Conservation (phyloP, 1,140 invertebrate genomes). For the Drosophila sproati region DNA sequence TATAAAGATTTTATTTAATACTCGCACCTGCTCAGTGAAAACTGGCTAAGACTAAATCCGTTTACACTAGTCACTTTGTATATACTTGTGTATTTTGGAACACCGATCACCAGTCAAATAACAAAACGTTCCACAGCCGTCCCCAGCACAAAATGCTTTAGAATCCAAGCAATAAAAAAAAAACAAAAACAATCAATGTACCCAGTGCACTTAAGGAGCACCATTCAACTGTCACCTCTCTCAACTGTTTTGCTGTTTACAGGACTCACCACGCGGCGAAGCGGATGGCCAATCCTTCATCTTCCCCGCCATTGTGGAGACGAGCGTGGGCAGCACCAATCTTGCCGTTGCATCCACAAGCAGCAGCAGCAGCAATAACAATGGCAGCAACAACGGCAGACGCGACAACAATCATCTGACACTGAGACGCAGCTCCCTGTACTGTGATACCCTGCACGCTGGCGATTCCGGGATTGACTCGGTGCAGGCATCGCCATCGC, state of each 20-base stretch:
- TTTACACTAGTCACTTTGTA: not conserved
- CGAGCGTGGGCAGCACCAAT: slow-evolving; percentile 81
- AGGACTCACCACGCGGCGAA: slow-evolving; percentile 89
- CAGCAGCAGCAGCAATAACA: slow-evolving; percentile 39
- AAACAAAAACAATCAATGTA: not conserved
- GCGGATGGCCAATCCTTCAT: slow-evolving; percentile 89
- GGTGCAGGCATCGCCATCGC: slow-evolving; percentile 88
- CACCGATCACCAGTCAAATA: slow-evolving; percentile 16
- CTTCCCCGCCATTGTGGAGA: slow-evolving; percentile 86
- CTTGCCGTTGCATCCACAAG: slow-evolving; percentile 40
- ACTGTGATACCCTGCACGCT: slow-evolving; percentile 84
- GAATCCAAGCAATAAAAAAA: slow-evolving; percentile 13
- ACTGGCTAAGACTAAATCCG: not conserved
- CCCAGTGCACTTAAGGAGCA: slow-evolving; percentile 13
- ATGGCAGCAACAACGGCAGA: slow-evolving; percentile 39
- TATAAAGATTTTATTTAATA: not conserved
- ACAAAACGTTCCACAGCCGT: slow-evolving; percentile 31
- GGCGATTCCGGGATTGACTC: slow-evolving; percentile 89
- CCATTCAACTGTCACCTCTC: slow-evolving; percentile 11
- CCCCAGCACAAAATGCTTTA: slow-evolving; percentile 54
- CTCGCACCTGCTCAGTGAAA: not conserved
- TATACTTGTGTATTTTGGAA: not conserved
- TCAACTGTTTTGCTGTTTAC: slow-evolving; percentile 65
- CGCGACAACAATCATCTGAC: slow-evolving; percentile 70
- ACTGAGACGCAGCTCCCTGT: slow-evolving; percentile 76